Base-by-base conservation (phyloP, 2,888 invertebrate genomes). In the Therioaphis trifolii region DNA sequence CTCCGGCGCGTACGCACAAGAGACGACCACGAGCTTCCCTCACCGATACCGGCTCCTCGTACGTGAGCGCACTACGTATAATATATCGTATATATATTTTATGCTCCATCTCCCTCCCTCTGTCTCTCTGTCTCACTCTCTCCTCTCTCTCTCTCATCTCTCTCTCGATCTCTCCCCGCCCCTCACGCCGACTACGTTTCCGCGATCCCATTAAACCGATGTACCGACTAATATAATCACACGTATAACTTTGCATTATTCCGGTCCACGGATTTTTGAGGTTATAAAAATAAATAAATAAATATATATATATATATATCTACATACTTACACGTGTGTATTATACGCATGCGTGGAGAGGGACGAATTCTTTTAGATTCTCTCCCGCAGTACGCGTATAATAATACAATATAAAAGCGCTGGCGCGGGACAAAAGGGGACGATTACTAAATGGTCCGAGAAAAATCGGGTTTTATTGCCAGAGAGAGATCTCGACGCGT, bases 201-300 rank as follows among this genome's bases (percentile, higher is more conserved):
- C 11, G 52, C 55, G 21, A 21, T 74, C 55, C 46, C 66, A 77
- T 77, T 66, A 66, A 77, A 66, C 63, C 66, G 77, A 77, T 77
- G 66, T 77, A 76, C 58, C 75, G 75, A 18, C 61, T 76, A 61
- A 76, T 76, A 61, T 27, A 66, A 66, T 66, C 77, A 49, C 40
- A 9, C 77, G 77, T 77, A 77, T 77, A 77, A 77, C 49, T 77
- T 66, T 77, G 46, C 35, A 29, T 77, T 77, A 77, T 77, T 77
- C 49, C 52, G 77, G 77, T 66, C 49, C 77, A 21, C 15, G 15
- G 63, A 58, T 49, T 66, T 49, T 63, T n/a, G 55, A 77, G 77
- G 77, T 77, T 66, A 43, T 75, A 58, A 43, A 40, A 40, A 61
- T 52, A 55, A 55, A 74, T 55, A 74, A 55, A 72, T 52, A 52